Percentiles rank a stretch among this genome's conserved stretches.
Evolutionary conservation across 2,113 vertebrate species (phyloP).

Genomic region (Malaclemys terrapin): DNA sequence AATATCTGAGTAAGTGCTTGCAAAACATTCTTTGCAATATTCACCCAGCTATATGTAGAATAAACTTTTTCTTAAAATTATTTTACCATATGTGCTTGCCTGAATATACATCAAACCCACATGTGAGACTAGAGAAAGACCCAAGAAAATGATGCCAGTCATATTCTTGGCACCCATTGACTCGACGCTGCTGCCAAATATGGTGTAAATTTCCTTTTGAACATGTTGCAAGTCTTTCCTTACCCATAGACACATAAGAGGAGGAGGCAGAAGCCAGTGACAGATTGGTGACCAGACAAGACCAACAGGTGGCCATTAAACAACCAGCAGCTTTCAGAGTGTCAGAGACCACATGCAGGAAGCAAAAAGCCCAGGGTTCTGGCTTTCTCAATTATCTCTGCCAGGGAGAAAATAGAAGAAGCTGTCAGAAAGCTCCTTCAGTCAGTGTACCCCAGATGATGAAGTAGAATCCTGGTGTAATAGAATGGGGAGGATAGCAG

Average conservation of each 20-base stretch:
- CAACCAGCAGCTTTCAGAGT: not conserved
- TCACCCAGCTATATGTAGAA: slow-evolving; percentile 19
- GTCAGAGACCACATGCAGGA: not conserved
- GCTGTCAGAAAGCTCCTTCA: not conserved
- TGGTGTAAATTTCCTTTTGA: slow-evolving; percentile 44
- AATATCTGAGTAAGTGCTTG: slow-evolving; percentile 22
- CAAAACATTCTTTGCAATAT: not conserved
- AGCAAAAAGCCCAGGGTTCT: not conserved
- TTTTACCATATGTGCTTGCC: slow-evolving; percentile 45
- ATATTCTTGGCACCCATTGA: slow-evolving; percentile 64
- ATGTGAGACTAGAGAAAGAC: slow-evolving; percentile 46
- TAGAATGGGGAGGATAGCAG: not conserved
- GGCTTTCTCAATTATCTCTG: not conserved
- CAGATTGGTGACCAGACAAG: slow-evolving; percentile 30
- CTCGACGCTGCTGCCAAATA: slow-evolving; percentile 47
- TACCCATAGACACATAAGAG: not conserved
- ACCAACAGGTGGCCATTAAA: slow-evolving; percentile 24
- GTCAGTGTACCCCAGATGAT: not conserved
- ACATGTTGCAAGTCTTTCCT: slow-evolving; percentile 9
- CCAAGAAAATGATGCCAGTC: slow-evolving; percentile 53
- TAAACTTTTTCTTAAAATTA: slow-evolving; percentile 15
- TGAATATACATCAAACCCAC: slow-evolving; percentile 53
- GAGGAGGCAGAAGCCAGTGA: slow-evolving; percentile 1
- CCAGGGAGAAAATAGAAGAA: not conserved
- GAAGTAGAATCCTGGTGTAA: not conserved